These are phyloP conservation scores for Melanerpes formicivorus DNA, from an alignment of 2,113 vertebrate genomes.

Conservation along the genomic window DNA sequence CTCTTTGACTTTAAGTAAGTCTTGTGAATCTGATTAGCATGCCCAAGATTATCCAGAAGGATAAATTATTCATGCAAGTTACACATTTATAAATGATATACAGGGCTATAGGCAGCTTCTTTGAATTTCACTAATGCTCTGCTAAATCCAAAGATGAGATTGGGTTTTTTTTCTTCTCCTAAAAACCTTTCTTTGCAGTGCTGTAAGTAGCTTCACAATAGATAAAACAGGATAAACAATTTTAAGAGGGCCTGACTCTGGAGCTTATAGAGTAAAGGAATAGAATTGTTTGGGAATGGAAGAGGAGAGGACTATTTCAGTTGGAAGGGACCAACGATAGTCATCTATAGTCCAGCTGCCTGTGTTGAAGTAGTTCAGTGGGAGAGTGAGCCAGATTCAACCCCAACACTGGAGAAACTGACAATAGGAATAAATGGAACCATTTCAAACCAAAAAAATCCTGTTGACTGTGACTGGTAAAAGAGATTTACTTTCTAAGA, in stretches of 20 bases:
- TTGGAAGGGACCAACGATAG: not conserved
- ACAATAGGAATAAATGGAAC: not conserved
- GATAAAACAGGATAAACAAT: not conserved
- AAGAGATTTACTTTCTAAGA: not conserved
- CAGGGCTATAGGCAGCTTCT: not conserved
- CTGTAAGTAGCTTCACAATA: not conserved
- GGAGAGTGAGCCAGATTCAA: not conserved
- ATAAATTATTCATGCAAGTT: constrained; percentile 4
- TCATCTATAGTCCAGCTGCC: not conserved
- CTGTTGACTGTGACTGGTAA: not conserved
- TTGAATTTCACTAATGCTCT: not conserved
- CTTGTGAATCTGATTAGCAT: not conserved
- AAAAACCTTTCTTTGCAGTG: not conserved
- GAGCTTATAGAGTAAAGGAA: not conserved
- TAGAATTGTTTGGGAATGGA: not conserved
- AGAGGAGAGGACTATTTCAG: not conserved
- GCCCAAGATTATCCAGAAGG: not conserved
- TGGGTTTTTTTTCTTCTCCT: not conserved
- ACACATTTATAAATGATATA: not conserved
- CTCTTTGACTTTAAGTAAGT: not conserved
- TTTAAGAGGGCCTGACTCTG: not conserved
- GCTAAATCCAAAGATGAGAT: not conserved
- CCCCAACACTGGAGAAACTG: not conserved
- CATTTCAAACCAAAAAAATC: not conserved
- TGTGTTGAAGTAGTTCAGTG: not conserved